Evolutionary conservation across 2,888 invertebrate species (phyloP).

Genomic region (Macrostomum cliftonense): DNA sequence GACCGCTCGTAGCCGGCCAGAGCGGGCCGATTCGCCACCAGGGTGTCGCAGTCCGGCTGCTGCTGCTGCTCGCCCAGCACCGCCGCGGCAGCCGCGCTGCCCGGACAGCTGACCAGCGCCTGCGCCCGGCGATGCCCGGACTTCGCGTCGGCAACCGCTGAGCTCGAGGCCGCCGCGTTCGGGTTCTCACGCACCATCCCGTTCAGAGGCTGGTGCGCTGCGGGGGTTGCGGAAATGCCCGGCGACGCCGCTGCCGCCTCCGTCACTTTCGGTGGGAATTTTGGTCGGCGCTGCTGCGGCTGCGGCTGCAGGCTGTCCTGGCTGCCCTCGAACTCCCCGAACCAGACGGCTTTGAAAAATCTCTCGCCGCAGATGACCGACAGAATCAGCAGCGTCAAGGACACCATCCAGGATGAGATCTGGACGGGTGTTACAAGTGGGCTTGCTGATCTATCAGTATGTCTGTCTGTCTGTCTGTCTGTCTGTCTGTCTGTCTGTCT

Average conservation of each 20-base stretch:
- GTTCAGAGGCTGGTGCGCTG: too few species aligned
- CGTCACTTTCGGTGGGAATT: not conserved
- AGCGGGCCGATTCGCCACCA: too few species aligned
- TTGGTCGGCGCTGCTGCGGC: not conserved
- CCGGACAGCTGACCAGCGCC: too few species aligned
- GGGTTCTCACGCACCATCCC: too few species aligned
- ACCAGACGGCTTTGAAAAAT: slow-evolving; percentile 5
- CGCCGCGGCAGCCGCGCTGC: too few species aligned
- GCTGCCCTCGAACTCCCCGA: slow-evolving; percentile 1
- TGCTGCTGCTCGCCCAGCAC: too few species aligned
- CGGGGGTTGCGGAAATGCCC: too few species aligned
- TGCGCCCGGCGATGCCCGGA: too few species aligned
- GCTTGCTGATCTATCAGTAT: slow-evolving; percentile 4
- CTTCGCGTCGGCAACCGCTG: too few species aligned
- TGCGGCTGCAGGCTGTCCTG: not conserved
- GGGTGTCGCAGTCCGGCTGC: too few species aligned
- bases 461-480: slow-evolving; percentile 9
- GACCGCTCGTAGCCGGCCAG: not conserved
- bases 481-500: slow-evolving; percentile 9
- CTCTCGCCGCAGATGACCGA: slow-evolving; percentile 4
- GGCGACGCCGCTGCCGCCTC: too few species aligned
- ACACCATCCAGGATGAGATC: slow-evolving; percentile 3
- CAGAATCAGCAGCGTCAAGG: slow-evolving; percentile 2
- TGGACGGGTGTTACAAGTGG: not conserved
- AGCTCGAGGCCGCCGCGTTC: too few species aligned